Base-by-base conservation (phyloP, 2,113 vertebrate species). In the Cardinalis cardinalis region DNA sequence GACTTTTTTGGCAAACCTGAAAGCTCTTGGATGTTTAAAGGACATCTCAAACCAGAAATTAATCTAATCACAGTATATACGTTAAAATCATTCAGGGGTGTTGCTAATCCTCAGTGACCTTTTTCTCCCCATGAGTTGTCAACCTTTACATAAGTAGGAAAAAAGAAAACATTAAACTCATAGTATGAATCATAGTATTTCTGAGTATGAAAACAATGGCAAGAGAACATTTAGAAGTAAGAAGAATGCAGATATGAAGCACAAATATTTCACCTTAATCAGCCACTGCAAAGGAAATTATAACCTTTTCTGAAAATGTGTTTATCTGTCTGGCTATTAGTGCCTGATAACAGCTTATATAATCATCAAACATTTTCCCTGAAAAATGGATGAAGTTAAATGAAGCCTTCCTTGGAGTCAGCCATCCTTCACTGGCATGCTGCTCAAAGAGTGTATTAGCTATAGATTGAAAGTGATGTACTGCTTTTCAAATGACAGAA, bases 321-420 rank as follows among this genome's bases (percentile, higher is more conserved):
- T 93, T 94, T 91, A 88, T 94, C 86, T 90, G 18, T 92, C 73
- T 94, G 68, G 64, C 53, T 95, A 93, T 95, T 96, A 94, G 86
- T 92, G 90, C 43, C 41, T 89, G 81, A 89, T 77, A 92, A 52
- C 36, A 88, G 63, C 34, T 97, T 96, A 89, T 40, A 80, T 87
- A 96, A 95, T 80, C 65, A 84, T 43, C 49, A 85, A 81, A 61
- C 10, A 44, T 89, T 96, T 95, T 85, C 48, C 34, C 20, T 92
- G 87, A 53, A 95, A 95, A 96, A 93, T 80, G 40, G 59, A 94
- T 88, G 77, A 93, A 94, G 58, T 89, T 94, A 96, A 97, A 96
- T 86, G 77, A 96, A 88, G 70, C 59, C 58, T 89, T 95, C 12
- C 52, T 91, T 93, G 38, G 80, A 87, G 44, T 43, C 55, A 95